Base-by-base conservation (phyloP, 1,140 invertebrate species). In the Hydropsyche tenuis region DNA sequence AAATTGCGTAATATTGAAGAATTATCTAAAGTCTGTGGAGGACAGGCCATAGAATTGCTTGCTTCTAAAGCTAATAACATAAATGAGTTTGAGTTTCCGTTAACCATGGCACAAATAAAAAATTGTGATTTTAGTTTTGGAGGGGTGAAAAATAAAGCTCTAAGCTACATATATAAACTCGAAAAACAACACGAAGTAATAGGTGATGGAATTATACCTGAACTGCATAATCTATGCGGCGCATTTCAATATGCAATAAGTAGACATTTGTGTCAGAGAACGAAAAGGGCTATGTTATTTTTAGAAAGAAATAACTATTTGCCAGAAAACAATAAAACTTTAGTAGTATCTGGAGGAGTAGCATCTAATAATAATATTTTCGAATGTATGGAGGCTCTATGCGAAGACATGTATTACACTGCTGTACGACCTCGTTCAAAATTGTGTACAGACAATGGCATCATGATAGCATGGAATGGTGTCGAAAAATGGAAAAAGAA, bases 381-480 rank as follows among this genome's bases (percentile, higher is more conserved):
- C 60, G 83, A 86, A 73, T 87, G 88, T 66, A 81, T 99, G 4
- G 77, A 85, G 79, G 82, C 89, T 72, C 78, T 97, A 53, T 93
- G 93, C 80, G 75, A 86, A 3, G 83, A 90, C 73, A 87, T 88
- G 76, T 86, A 85, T 23, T 95, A 90, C 78, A 85, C 86, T 78
- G 86, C 92, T 18, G 87, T 88, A 51, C 87, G 91, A 76, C 96
- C 97, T 18, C 93, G 94, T 14, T 89, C 91, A n/a, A 87, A 89
- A 79, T 87, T 98, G 0, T 99, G 97, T 80, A 97, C 94, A 2
- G 98, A 99, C 82, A 99, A 99, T 89, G 98, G 97, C 18, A 87
- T 97, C n/a, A 99, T 99, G 98, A 96, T 99, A 77, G 97, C 97
- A 20, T 99, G 97, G 97, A 97, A 97, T 88, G 96, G 95, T 7